Evolutionary conservation across 2,888 invertebrate genomes (phyloP), one percentile per base, ranked within the genome.

Genomic region (Clostera curtula): DNA sequence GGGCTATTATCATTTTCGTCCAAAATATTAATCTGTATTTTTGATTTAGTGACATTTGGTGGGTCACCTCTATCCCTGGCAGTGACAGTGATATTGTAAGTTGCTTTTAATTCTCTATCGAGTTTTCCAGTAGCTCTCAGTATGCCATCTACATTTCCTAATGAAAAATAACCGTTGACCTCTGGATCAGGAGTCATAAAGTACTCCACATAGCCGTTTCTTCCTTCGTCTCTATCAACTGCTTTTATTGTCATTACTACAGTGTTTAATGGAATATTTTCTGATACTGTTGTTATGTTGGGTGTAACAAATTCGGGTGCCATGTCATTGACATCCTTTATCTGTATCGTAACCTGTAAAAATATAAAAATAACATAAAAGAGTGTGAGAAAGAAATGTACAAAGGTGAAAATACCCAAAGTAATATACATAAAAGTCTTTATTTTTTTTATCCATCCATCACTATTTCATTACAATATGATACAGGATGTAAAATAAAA

Each of bases 1-100:
- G 96, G 96, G 37, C 92, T 91, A 60, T 95, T 95, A 63, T 96
- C 96, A 69, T 96, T 96, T 69, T 94, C 94, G 65, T 96, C 96
- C 25, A 93, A 77, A 36, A 96, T 89, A 46, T 87, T 87, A 12
- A 97, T 90, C 31, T 84, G 75, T 13, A 96, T 85, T 48, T 88
- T 87, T 3, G 89, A 87, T 40, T 88, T 87, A 0, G 91, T 90
- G 5, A 89, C 83, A 53, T 89, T 89, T 1, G 93, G 87, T 2
- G 95, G 95, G 56, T 93, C 93, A 1, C 96, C 96, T 36, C 95
- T 88, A 73, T 97, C 96, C 56, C 89, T 90, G 3, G 96, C 96
- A n/a, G 90, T 91, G 11, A 97, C 86, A 36, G 87, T 86, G 15
- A 96, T 82, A 0, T 86, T 87, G 69, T 95, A 97, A 46, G 87